Base-by-base conservation (phyloP, 2,113 vertebrate genomes). In the Pollimyrus isidori region DNA sequence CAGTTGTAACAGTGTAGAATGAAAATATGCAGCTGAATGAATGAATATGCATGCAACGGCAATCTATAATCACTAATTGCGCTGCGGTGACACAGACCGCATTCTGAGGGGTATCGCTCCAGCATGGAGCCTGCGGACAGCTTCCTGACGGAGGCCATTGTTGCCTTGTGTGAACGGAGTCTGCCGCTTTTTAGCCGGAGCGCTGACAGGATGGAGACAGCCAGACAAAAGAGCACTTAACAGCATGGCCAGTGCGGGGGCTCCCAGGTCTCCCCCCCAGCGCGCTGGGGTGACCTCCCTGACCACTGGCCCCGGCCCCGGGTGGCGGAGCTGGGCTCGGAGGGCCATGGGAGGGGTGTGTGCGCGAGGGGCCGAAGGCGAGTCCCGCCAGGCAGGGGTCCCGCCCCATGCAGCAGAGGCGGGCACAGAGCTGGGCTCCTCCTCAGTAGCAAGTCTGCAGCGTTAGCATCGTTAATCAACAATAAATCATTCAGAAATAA, bases 201-300 rank as follows among this genome's bases (percentile, higher is more conserved):
- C 56, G 46, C 87, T 87, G 52, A 88, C 52, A 35, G 88, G 45
- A 89, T 56, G 13, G 84, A 93, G 96, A 95, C 95, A 95, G 93
- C 91, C 94, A 89, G 90, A 96, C 96, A 96, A 96, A 96, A 95
- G 94, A 96, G 93, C 92, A 92, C 95, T 98, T 96, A 96, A 96
- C 96, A 96, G 95, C n/a, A 23, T 89, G 91, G 95, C 94, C 92
- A 93, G 93, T 90, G 89, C 93, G 93, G 92, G 95, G 95, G 94
- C 94, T 95, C 95, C 94, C 92, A 94, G 93, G 91, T 93, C 95
- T 92, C 94, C 95, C 96, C 96, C 95, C 95, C 93, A 92, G 93
- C 93, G 89, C 95, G 96, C 96, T 95, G 45, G 90, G 91, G 92
- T 96, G 96, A 98, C 96, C 97, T 96, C 97, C 96, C 96, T 97